Evolutionary conservation across 2,888 invertebrate species (phyloP), one percentile per base, ranked within the genome.

Genomic region (Lepetodrilus schrolli): DNA sequence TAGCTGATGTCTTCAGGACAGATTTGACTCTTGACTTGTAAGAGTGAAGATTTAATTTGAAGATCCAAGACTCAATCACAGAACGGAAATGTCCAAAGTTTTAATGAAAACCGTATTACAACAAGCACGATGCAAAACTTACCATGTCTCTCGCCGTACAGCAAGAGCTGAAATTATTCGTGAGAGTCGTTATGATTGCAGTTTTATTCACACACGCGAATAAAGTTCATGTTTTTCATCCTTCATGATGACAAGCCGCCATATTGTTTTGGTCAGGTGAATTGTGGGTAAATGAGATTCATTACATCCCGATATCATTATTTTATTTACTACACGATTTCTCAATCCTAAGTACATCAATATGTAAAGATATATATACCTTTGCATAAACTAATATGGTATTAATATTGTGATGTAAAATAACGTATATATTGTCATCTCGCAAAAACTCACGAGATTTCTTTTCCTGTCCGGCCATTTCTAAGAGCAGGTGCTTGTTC

Each of bases 91-190:
- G n/a, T n/a, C n/a, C n/a, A n/a, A n/a, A n/a, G n/a, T n/a, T n/a
- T n/a, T n/a, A n/a, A n/a, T n/a, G n/a, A n/a, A n/a, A 13, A 38
- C 10, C 8, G 21, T 8, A 21, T 17, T 50, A 20, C 50, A 23
- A 17, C 21, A 3, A 21, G 4, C 10, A 17, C 17, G 21, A 50
- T 2, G 21, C 23, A 20, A 21, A 20, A 50, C 72, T 13, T 48
- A 79, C 79, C 79, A 79, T 79, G 74, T 77, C 79, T 79, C 77
- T 77, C 51, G 74, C 79, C 75, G 74, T 77, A 73, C 79, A 79
- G 70, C 79, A 77, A 75, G 79, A 77, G 74, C 79, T 74, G 75
- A 79, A 74, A n/a, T 73, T 74, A 20, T 77, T 75, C 70, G 75
- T 74, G 38, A 79, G 70, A 47, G 72, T 73, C 66, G 79, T 75